Conservation (phyloP, 2,113 vertebrate genomes). For the Chloroceryle aenea region DNA sequence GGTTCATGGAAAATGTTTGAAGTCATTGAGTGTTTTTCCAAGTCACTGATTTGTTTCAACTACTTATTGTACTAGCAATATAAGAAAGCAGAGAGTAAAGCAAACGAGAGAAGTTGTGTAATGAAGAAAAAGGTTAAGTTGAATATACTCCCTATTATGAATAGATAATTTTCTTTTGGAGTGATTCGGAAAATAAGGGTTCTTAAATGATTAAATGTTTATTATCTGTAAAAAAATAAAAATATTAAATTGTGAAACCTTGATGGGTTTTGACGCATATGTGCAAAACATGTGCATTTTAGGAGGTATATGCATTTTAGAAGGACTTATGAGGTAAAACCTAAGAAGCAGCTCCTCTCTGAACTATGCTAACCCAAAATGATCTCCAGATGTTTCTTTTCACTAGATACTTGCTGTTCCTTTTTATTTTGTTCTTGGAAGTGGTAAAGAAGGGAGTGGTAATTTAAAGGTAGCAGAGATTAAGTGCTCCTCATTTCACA, state of each 20-base stretch:
- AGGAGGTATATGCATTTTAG: too few species aligned
- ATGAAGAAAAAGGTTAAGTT: background rate
- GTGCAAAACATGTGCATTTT: background rate
- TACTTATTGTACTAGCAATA: background rate
- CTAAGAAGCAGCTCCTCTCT: background rate
- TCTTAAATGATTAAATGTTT: background rate
- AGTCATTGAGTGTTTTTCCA: background rate
- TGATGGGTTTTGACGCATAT: background rate
- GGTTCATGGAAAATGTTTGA: background rate
- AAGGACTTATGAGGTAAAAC: background rate
- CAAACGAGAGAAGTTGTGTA: background rate
- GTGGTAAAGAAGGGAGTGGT: background rate
- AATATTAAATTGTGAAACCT: background rate
- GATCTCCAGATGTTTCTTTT: background rate
- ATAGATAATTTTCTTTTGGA: background rate
- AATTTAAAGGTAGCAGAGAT: background rate
- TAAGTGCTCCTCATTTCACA: background rate
- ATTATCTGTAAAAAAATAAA: background rate
- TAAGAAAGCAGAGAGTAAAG: background rate
- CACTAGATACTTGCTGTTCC: background rate
- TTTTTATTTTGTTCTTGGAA: background rate
- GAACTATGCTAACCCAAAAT: background rate
- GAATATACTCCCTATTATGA: background rate
- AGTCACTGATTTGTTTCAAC: background rate
- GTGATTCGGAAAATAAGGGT: background rate